Conservation (phyloP, 2,888 invertebrate genomes). For the Drosophila histrio region DNA sequence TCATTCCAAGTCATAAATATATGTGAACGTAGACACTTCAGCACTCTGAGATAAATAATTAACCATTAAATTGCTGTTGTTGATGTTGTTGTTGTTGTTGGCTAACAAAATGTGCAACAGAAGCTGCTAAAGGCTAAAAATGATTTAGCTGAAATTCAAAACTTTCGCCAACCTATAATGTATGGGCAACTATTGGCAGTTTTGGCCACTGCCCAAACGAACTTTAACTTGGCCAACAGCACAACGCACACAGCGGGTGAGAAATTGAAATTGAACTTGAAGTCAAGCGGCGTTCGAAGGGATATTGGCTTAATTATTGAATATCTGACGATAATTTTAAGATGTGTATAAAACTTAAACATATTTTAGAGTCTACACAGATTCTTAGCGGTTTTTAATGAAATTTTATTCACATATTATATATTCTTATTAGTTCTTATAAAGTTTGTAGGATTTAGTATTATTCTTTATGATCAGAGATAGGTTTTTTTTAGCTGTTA, state of each 20-base stretch:
- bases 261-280: conserved; percentile 37
- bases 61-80: conserved; percentile 46
- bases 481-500: too few relatives aligned
- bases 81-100: background rate
- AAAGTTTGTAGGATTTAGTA: too few relatives aligned
- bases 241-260: conserved; percentile 45
- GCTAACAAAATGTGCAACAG: conserved; percentile 57
- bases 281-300: conserved; percentile 7
- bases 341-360: background rate
- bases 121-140: conserved; percentile 44
- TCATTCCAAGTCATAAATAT: conserved; percentile 42
- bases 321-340: background rate
- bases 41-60: conserved; percentile 60
- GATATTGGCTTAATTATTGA: background rate
- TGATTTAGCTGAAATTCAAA: conserved; percentile 53
- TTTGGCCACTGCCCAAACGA: conserved; percentile 10
- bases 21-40: conserved; percentile 43
- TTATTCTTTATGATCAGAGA: too few relatives aligned
- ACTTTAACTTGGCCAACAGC: conserved; percentile 8
- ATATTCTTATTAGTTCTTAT: too few relatives aligned
- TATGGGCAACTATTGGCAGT: conserved; percentile 48
- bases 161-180: conserved; percentile 68
- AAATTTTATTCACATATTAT: too few relatives aligned
- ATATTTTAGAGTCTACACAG: too few relatives aligned
- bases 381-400: too few relatives aligned